Evolutionary conservation across 1,140 invertebrate species (phyloP).

Genomic region (Drosophila kohkoa): DNA sequence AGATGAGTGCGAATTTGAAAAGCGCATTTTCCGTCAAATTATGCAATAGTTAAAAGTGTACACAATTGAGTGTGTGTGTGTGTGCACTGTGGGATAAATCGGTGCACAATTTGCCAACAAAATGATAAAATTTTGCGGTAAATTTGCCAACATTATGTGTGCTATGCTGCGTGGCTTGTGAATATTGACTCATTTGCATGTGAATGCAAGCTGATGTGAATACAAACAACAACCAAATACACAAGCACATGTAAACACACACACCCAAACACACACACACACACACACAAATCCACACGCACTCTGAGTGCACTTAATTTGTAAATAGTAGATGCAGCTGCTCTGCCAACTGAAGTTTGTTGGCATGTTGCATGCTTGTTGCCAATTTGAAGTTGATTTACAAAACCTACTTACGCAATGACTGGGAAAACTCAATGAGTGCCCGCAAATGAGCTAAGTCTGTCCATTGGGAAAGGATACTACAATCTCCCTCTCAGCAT

Average conservation of each 20-base stretch:
- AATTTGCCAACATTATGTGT: slow-evolving; percentile 22
- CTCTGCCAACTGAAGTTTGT: slow-evolving; percentile 36
- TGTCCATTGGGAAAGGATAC: background rate
- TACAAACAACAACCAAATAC: slow-evolving; percentile 2
- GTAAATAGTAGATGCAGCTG: slow-evolving; percentile 44
- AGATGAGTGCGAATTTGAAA: slow-evolving; percentile 64
- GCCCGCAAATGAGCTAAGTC: slow-evolving; percentile 8
- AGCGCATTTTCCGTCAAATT: slow-evolving; percentile 36
- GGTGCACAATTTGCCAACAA: slow-evolving; percentile 53
- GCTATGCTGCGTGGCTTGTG: background rate
- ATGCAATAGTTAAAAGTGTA: slow-evolving; percentile 24
- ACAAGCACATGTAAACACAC: background rate
- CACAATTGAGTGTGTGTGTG: background rate
- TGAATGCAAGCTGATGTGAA: slow-evolving; percentile 12
- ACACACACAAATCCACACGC: slow-evolving; percentile 1
- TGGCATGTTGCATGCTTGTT: slow-evolving; percentile 29
- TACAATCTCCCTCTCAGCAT: background rate
- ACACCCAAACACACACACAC: background rate
- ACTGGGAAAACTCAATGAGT: slow-evolving; percentile 32
- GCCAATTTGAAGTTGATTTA: slow-evolving; percentile 52
- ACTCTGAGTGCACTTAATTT: slow-evolving; percentile 40
- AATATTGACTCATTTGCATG: slow-evolving; percentile 24
- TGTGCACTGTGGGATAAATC: slow-evolving; percentile 18
- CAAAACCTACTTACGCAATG: slow-evolving; percentile 34
- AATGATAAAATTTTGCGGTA: slow-evolving; percentile 29